Evolutionary conservation across 2,797 vertebrate species (phyloP).

Genomic region (Etheostoma nigrum): DNA sequence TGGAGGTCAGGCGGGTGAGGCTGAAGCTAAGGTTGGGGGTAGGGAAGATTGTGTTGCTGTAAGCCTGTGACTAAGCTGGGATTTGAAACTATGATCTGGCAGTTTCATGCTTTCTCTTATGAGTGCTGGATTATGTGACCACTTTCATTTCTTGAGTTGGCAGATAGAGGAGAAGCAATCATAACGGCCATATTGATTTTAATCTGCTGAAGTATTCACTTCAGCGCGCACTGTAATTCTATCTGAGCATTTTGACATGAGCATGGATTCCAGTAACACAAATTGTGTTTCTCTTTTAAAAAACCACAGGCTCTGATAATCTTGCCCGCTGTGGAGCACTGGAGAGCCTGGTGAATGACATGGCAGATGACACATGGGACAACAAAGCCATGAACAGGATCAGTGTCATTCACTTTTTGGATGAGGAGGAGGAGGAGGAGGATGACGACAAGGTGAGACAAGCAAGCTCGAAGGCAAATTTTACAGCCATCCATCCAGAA

Average conservation of each 20-base stretch:
- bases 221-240: neutral
- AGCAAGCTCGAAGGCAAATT: neutral
- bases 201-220: conserved; percentile 30
- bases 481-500: neutral
- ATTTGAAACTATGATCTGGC: conserved; percentile 84
- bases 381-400: conserved; percentile 89
- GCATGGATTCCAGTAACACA: conserved; percentile 1
- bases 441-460: conserved; percentile 92
- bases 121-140: conserved; percentile 50
- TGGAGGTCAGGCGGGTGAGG: conserved; percentile 47
- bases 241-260: neutral
- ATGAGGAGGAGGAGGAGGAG: conserved; percentile 93
- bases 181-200: conserved; percentile 32
- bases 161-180: conserved; percentile 38
- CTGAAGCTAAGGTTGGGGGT: conserved; percentile 50
- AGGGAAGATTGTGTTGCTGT: conserved; percentile 77
- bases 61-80: conserved; percentile 80
- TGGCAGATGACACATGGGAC: conserved; percentile 93
- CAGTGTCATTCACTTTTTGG: conserved; percentile 96
- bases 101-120: conserved; percentile 66
- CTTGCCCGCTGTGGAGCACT: conserved; percentile 93
- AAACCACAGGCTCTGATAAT: conserved; percentile 86
- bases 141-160: conserved; percentile 61
- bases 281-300: conserved; percentile 24
- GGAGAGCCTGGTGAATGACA: conserved; percentile 92